Evolutionary conservation across 1,140 invertebrate genomes (phyloP), one percentile per base, ranked within the genome.

Genomic region (Helicoverpa zea): DNA sequence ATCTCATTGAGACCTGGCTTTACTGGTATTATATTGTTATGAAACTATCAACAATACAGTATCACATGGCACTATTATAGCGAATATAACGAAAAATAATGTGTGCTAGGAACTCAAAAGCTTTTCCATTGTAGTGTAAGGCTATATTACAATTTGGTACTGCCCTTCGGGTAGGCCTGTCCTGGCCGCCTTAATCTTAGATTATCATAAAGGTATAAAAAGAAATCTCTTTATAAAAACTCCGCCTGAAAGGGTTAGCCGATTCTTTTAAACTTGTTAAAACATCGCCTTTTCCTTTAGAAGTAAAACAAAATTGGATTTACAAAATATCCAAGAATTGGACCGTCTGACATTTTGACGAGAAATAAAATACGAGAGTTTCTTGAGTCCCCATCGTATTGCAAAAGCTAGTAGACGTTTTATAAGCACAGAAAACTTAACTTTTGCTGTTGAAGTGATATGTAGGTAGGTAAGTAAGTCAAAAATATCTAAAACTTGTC

Each of bases 231-330:
- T 72, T 72, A 72, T 54, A 54, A 68, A 72, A 72, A 72, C 49
- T 54, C 68, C 49, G 23, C 52, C 68, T 72, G 68, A 72, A 72
- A 72, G 68, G 68, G 68, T 72, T 54, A 29, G 68, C 18, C 49
- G 68, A 72, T 72, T 72, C 68, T 72, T 72, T 51, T 72, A 54
- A 72, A 72, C 68, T 72, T 72, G 49, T 72, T 72, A 72, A 72
- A 72, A 52, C 68, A 30, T 72, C 16, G 68, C 68, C 49, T 72
- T 52, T 72, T 72, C 18, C 68, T 51, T 51, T 13, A 52, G 23
- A 72, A 72, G 68, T 72, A 30, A 70, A 70, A 72, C 23, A 54
- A 70, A 72, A 72, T 72, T 72, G 49, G 68, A 72, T 54, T 72
- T 72, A 72, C 49, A 72, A 72, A 72, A 72, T 72, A 72, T 52